Evolutionary conservation across 35 echinoderm and acorn worm genomes (phyloP).

Genomic region (Holothuria glaberrima): DNA sequence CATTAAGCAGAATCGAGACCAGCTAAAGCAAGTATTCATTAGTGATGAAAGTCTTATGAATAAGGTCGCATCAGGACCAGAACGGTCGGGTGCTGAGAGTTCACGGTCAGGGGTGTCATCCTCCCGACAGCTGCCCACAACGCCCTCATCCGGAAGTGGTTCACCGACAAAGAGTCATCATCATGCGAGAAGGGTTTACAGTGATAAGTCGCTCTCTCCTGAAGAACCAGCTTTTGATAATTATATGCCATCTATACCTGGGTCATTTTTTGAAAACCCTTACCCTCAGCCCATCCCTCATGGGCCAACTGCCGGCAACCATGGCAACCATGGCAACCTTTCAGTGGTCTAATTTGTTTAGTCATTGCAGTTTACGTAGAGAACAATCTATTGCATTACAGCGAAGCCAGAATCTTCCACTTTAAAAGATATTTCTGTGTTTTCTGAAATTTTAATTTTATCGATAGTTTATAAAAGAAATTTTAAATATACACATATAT

Average conservation of each 20-base stretch:
- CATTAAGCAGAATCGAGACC: constrained; percentile 72
- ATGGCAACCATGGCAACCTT: constrained; percentile 13
- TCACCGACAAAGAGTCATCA: constrained; percentile 58
- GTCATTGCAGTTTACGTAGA: background rate
- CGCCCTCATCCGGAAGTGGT: constrained; percentile 67
- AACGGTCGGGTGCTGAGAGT: constrained; percentile 69
- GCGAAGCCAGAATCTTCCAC: background rate
- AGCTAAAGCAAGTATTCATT: constrained; percentile 79
- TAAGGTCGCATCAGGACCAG: constrained; percentile 67
- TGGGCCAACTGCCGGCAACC: background rate
- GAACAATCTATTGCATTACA: constrained; percentile 5
- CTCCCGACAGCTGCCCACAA: constrained; percentile 67
- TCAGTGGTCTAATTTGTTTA: constrained; percentile 10
- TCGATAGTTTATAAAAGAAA: background rate
- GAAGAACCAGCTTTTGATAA: constrained; percentile 91
- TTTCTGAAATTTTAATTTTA: background rate
- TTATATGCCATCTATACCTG: constrained; percentile 87
- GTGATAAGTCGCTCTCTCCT: constrained; percentile 73
- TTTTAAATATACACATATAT: background rate
- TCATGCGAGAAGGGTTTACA: constrained; percentile 60
- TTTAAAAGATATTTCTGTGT: background rate
- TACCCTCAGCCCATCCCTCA: constrained; percentile 47
- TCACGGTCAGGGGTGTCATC: constrained; percentile 49
- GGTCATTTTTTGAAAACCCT: constrained; percentile 85
- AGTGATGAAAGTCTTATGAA: constrained; percentile 83